Base-by-base conservation (phyloP, 2,888 invertebrate genomes). In the Aelia acuminata region DNA sequence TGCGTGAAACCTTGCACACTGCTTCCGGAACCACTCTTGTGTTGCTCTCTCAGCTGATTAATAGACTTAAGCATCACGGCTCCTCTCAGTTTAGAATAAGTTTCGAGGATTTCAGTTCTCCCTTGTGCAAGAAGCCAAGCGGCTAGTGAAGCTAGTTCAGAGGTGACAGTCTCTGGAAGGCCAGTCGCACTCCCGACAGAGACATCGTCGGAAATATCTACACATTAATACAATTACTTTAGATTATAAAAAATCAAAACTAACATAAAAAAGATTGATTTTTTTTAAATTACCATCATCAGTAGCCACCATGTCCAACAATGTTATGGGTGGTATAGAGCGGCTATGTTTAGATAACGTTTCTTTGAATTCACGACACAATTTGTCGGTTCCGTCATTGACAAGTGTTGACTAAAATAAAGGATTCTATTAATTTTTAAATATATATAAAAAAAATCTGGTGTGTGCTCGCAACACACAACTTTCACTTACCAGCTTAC, bases 331-430 rank as follows among this genome's bases (percentile, higher is more conserved):
- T 35, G 97, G 95, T 88, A 98, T 93, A 0, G 98, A 97, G 90
- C 96, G 95, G 89, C 97, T 98, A 92, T 98, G 96, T 90, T 97
- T 95, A 90, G 95, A 95, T 63, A 99, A 93, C 89, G 98, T 93
- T 91, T 96, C 96, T 91, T 97, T 96, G 92, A 98, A 98, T 91
- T 99, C 98, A 89, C 95, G 95, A 91, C 97, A 97, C 84, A 99
- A 92, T 89, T 97, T 96, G 91, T 96, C 95, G 88, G 97, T 96
- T 3, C 98, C 98, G 90, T 96, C 94, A 91, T 95, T 96, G 91
- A 96, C 97, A 87, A 96, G 92, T 43, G 95, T 95, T 84, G 95
- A 94, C 50, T 50, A 53, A 80, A 89, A 88, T 48, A 85, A 43
- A 75, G 26, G 20, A 47, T 84, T 43, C 35, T 22, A 53, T 18